A percentile compares a stretch with the other conserved stretches of the same genome.
phyloP scores from a whole-genome alignment of 37 sponge, comb jelly and placozoan species.

The Spongilla lacustris region DNA sequence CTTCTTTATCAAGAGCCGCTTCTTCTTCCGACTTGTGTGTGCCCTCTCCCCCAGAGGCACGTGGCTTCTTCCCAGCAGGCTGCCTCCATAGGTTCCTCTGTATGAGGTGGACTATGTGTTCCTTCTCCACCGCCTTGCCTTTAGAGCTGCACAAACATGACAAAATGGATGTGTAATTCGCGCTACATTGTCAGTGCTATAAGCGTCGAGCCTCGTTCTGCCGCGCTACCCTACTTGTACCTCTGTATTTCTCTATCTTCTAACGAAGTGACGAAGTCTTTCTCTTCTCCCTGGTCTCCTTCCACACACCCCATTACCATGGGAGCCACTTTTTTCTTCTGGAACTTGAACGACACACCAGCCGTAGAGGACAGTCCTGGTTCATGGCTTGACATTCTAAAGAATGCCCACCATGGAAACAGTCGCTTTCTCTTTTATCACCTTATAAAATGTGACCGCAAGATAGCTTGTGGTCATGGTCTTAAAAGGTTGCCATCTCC shows the following conservation, averaged over 20 bases:
- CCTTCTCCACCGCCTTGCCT: conserved; percentile 50
- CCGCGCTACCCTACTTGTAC: conserved; percentile 30
- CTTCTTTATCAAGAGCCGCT: conserved; percentile 50
- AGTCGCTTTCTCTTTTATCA: neutral
- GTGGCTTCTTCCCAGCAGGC: neutral
- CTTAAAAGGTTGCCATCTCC: too few species aligned
- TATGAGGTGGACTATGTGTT: conserved; percentile 60
- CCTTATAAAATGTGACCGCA: neutral
- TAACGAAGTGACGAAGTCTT: conserved; percentile 58
- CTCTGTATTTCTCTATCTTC: conserved; percentile 72
- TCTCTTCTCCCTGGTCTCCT: conserved; percentile 20
- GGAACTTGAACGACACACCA: neutral
- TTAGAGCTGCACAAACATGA: conserved; percentile 16
- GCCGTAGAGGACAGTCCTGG: neutral
- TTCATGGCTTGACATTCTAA: neutral
- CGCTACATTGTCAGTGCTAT: too few species aligned
- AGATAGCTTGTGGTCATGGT: neutral
- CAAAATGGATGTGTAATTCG: neutral
- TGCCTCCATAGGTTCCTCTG: conserved; percentile 48
- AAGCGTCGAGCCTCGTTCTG: too few species aligned
- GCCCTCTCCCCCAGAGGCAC: neutral
- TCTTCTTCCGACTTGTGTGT: conserved; percentile 34
- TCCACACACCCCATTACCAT: neutral
- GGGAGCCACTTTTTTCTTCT: neutral
- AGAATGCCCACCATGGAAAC: neutral